Conservation (phyloP, 1,140 invertebrate species). For the Wiebesia pumilae region DNA sequence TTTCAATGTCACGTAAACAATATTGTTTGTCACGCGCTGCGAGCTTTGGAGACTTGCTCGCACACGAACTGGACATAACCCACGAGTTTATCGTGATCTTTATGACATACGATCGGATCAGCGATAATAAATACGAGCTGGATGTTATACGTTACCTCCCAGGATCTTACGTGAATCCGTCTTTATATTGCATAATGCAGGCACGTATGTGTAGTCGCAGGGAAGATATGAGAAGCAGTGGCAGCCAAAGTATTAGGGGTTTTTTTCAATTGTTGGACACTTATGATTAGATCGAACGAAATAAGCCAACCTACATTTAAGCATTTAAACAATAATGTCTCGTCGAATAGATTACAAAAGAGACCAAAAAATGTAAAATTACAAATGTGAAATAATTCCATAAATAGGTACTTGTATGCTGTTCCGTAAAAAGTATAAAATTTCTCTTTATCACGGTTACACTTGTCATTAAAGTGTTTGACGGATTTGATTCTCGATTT, state of each 20-base stretch:
- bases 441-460: too few relatives aligned
- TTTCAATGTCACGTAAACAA: conserved; percentile 25
- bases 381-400: too few relatives aligned
- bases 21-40: background rate
- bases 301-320: too few relatives aligned
- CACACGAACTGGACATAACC: background rate
- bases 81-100: conserved; percentile 10
- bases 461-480: background rate
- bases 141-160: background rate
- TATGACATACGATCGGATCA: background rate
- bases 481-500: background rate
- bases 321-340: too few relatives aligned
- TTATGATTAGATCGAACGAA: too few relatives aligned
- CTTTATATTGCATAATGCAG: background rate
- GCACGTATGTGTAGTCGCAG: background rate
- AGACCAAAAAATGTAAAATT: too few relatives aligned
- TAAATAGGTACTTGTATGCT: too few relatives aligned
- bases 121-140: background rate
- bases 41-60: background rate
- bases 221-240: background rate
- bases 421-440: too few relatives aligned
- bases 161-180: background rate
- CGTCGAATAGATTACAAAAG: too few relatives aligned
- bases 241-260: background rate
- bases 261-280: too few relatives aligned